A percentile compares a stretch with the other conserved stretches of the same genome.
Conservation (phyloP, 2,797 vertebrate species). For the Onychomys torridus region DNA sequence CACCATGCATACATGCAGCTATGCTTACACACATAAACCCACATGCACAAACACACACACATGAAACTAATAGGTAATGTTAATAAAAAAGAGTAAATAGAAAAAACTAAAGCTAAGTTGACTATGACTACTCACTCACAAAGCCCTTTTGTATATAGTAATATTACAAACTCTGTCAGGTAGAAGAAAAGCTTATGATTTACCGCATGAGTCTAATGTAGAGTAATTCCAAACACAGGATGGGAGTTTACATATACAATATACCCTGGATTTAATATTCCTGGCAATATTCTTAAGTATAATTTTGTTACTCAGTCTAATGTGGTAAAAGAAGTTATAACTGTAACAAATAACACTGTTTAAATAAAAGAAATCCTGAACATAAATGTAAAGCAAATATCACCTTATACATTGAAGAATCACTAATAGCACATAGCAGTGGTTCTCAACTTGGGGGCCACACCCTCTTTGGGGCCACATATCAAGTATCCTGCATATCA, state of each 20-base stretch:
- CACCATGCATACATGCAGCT: background rate
- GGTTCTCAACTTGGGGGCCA: background rate
- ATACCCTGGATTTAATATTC: slow-evolving; percentile 8
- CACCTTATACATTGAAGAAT: background rate
- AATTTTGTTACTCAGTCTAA: background rate
- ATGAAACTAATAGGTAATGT: background rate
- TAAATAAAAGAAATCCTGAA: background rate
- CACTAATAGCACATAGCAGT: background rate
- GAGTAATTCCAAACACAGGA: background rate
- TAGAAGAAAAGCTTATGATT: background rate
- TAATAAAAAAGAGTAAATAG: background rate
- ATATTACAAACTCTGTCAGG: background rate
- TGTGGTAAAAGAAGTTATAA: background rate
- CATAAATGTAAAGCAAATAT: slow-evolving; percentile 4
- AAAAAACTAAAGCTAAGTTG: background rate
- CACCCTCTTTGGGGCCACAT: background rate
- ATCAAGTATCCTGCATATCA: background rate
- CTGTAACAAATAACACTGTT: background rate
- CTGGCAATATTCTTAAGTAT: slow-evolving; percentile 15
- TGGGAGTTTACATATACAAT: background rate
- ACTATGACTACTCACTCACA: background rate
- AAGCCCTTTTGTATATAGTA: background rate
- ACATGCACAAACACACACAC: background rate
- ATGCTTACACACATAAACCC: background rate
- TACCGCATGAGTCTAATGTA: background rate